Evolutionary conservation across 2,888 invertebrate species (phyloP), one percentile per base, ranked within the genome.

Genomic region (Eupithecia subumbrata): DNA sequence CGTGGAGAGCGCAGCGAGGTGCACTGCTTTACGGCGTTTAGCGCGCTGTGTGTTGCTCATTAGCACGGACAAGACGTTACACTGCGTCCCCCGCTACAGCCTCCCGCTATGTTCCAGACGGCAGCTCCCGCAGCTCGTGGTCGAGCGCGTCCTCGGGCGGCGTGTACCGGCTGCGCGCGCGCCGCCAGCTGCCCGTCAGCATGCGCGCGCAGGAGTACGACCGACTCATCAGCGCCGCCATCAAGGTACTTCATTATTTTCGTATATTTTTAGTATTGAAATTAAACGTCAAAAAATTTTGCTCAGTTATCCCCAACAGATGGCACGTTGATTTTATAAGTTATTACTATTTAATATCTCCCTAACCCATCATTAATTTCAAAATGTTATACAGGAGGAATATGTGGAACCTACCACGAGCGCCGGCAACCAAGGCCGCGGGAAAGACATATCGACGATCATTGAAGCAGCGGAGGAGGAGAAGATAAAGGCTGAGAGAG

Each of bases 161-260:
- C 16, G 95, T 98, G 83, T 98, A 98, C 92, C 97, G 98, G 76
- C 93, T 98, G 83, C 95, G 99, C 25, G 97, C 98, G 84, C 96
- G 98, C 25, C 95, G 97, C 0, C 97, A 97, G 86, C 96, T 97
- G 67, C 97, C 97, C 81, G 97, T 98, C 74, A 98, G 97, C 88
- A 97, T 97, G 86, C 96, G 97, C 79, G 97, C 98, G 83, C 97
- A 98, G 88, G 99, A 99, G 90, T 99, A 98, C 92, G 99, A 99
- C 88, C 97, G 99, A 45, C 96, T 99, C 89, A 99, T 99, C 83
- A 98, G 98, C 88, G 98, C 98, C 63, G 99, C 99, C 14, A 97
- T 98, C 81, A 96, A 97, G 92, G 96, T 96, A 73, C 22, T 9
- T 40, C 7, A n/a, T 60, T 16, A 16, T 45, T 12, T 43, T 12